Base-by-base conservation (phyloP, 2,888 invertebrate species). In the Monoplex corrugatus region DNA sequence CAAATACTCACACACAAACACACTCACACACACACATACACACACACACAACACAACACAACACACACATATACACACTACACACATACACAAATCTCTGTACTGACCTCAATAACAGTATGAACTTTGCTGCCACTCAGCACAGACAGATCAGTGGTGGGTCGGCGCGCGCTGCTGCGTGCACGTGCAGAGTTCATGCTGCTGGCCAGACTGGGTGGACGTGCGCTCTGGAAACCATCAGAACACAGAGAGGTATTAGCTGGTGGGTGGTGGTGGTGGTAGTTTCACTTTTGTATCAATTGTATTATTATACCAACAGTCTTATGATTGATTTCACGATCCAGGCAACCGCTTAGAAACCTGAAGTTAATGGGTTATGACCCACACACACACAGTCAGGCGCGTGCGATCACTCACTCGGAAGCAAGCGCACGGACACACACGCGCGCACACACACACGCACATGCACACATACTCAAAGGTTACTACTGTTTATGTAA, bases 161-260 rank as follows among this genome's bases (percentile, higher is more conserved):
- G 88, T 8, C 83, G 63, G 28, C 88, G 82, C 43, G 80, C 87
- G 83, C 88, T 88, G 63, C 82, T 88, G 2, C 63, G 83, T 16
- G 88, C n/a, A 43, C 88, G 88, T 82, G 88, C 50, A 0, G 88
- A 83, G 88, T 40, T 88, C 88, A 88, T 88, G 35, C 82, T 68
- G 83, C 82, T 83, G 38, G 88, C 68, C 83, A 83, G 50, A 19
- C 68, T 88, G 1, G 63, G 35, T 19, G 63, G 82, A 2, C 63
- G 83, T 28, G 83, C 63, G 38, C 82, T 88, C 88, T 88, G 88
- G 5, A 86, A 16, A 38, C 57, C 38, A 63, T 3, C 6, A 19
- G 19, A 19, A 50, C 13, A 50, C 13, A 50, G 50, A 50, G 50
- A 50, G 50, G 10, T 19, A 50, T 13, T 50, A 50, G 50, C 16